Evolutionary conservation across 1,140 invertebrate species (phyloP).

Genomic region (Zelostemma sp.): DNA sequence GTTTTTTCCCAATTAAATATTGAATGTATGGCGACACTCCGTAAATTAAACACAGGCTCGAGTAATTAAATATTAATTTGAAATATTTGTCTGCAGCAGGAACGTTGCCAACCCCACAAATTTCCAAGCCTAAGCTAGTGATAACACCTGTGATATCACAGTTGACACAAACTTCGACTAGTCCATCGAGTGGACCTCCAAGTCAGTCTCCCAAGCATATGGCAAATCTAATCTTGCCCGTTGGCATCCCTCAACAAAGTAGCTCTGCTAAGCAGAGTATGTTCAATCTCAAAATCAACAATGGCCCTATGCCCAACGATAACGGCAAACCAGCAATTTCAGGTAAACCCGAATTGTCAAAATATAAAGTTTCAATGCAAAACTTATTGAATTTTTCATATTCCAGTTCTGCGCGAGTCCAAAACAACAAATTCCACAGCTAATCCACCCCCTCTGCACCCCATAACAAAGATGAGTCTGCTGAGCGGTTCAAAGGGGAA

Average conservation of each 20-base stretch:
- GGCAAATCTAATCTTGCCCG: constrained; percentile 69
- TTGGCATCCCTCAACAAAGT: constrained; percentile 63
- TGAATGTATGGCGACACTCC: too few species aligned
- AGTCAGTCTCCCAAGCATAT: constrained; percentile 63
- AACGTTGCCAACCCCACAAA: constrained; percentile 57
- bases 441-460: constrained; percentile 66
- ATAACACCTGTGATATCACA: constrained; percentile 64
- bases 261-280: constrained; percentile 64
- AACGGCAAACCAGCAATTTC: constrained; percentile 68
- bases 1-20: too few species aligned
- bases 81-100: constrained; percentile 38
- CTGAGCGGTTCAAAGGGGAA: constrained; percentile 53
- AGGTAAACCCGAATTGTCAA: constrained; percentile 47
- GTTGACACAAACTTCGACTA: constrained; percentile 64
- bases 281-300: constrained; percentile 73
- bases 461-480: constrained; percentile 65
- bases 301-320: constrained; percentile 69
- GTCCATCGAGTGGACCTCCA: constrained; percentile 63
- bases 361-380: too few species aligned
- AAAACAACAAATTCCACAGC: constrained; percentile 61
- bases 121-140: constrained; percentile 69
- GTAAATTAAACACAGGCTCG: too few species aligned
- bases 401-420: constrained; percentile 65
- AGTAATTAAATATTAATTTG: background rate
- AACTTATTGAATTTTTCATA: too few species aligned